These are phyloP conservation scores for Rhea pennata DNA, from an alignment of 2,113 vertebrate genomes.

Conservation along the genomic window DNA sequence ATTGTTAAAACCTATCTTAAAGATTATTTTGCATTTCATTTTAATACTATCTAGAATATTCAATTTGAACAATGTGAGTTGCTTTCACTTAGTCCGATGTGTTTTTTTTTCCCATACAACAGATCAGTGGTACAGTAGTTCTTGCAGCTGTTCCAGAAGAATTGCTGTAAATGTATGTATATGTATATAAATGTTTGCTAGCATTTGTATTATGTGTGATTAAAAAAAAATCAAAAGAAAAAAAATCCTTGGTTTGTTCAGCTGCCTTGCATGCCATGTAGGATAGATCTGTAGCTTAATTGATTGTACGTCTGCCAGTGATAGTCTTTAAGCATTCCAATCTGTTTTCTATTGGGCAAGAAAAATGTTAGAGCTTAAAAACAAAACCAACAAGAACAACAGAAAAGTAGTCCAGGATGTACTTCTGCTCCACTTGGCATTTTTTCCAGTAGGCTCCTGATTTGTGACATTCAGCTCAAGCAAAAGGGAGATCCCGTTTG, in stretches of 20 bases:
- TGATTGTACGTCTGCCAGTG: not conserved
- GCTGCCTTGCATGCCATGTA: not conserved
- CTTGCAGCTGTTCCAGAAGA: not conserved
- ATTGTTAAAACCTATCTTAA: not conserved
- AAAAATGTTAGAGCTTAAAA: not conserved
- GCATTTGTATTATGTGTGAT: not conserved
- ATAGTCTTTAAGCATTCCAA: not conserved
- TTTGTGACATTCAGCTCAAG: not conserved
- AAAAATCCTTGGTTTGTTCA: not conserved
- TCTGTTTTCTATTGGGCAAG: not conserved
- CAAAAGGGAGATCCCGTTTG: not conserved
- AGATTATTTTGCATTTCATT: not conserved
- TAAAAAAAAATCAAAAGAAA: not conserved
- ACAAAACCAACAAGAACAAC: not conserved
- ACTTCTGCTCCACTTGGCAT: not conserved
- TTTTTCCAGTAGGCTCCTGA: not conserved
- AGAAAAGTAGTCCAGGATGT: not conserved
- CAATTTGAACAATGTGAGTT: not conserved
- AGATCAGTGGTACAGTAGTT: not conserved
- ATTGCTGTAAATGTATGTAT: not conserved
- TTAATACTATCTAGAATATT: not conserved
- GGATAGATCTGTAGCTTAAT: not conserved
- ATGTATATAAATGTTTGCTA: not conserved
- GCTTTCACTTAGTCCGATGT: not conserved
- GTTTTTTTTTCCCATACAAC: not conserved